A percentile compares a stretch with the other conserved stretches of the same genome.
Conservation (phyloP, 1,140 invertebrate species). For the Tenebrio molitor region DNA sequence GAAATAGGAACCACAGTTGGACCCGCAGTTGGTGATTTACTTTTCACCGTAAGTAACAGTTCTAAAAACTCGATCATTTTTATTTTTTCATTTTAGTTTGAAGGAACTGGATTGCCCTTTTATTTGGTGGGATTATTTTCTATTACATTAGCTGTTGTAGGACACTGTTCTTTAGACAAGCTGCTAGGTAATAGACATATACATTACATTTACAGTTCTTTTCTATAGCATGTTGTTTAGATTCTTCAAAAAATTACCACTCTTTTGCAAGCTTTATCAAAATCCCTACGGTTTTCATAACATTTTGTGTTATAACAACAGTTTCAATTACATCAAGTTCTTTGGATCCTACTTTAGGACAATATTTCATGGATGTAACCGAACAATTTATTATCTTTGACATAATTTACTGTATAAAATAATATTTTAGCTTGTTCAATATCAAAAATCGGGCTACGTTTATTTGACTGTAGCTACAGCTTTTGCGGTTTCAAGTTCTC, state of each 20-base stretch:
- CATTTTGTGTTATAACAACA: not conserved
- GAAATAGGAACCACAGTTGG: slow-evolving; percentile 27
- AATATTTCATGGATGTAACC: slow-evolving; percentile 24
- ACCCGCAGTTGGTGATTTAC: slow-evolving; percentile 13
- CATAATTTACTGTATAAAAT: no score
- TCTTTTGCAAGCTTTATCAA: not conserved
- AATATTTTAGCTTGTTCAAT: slow-evolving; percentile 16
- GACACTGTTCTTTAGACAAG: not conserved
- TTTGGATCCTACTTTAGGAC: not conserved
- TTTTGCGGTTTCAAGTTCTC: slow-evolving; percentile 13
- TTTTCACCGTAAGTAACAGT: slow-evolving; percentile 9
- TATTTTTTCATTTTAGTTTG: not conserved
- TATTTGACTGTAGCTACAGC: slow-evolving; percentile 5
- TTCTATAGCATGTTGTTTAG: no score
- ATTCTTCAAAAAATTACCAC: slow-evolving; percentile 2
- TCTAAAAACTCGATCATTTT: no score
- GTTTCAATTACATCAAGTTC: slow-evolving; percentile 3
- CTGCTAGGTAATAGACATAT: no score
- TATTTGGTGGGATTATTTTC: not conserved
- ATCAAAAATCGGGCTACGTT: not conserved
- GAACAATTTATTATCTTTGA: no score
- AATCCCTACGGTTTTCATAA: slow-evolving; percentile 4
- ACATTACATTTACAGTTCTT: no score
- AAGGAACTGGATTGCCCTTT: not conserved
- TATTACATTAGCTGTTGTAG: not conserved